Conservation (phyloP, 2,888 invertebrate genomes). For the Aporophyla nigra region DNA sequence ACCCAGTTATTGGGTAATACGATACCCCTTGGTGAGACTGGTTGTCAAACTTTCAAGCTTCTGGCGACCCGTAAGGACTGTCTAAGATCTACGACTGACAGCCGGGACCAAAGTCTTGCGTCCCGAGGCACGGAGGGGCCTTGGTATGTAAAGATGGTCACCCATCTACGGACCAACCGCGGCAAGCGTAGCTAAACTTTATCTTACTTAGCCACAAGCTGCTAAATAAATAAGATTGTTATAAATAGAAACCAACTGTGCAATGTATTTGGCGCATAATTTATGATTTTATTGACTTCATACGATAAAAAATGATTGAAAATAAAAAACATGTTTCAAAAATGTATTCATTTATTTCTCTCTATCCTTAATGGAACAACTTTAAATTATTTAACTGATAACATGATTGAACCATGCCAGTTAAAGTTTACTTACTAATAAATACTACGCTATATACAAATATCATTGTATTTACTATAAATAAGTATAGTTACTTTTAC, state of each 20-base stretch:
- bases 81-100: no score
- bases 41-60: no score
- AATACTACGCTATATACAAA: conserved; percentile 66
- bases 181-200: no score
- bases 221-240: background rate
- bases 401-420: conserved; percentile 36
- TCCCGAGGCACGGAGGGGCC: no score
- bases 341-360: conserved; percentile 61
- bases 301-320: background rate
- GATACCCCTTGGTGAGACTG: no score
- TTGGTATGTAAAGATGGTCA: no score
- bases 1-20: no score
- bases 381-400: conserved; percentile 63
- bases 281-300: background rate
- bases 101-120: no score
- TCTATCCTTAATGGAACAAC: conserved; percentile 42
- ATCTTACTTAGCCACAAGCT: no score
- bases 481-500: conserved; percentile 43
- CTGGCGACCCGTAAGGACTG: no score
- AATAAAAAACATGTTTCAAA: conserved; percentile 5
- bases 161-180: no score
- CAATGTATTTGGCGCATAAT: background rate
- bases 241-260: background rate
- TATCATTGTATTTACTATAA: conserved; percentile 47
- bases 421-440: conserved; percentile 54